Conservation (phyloP, 2,888 invertebrate species). For the Drosophila colorata region DNA sequence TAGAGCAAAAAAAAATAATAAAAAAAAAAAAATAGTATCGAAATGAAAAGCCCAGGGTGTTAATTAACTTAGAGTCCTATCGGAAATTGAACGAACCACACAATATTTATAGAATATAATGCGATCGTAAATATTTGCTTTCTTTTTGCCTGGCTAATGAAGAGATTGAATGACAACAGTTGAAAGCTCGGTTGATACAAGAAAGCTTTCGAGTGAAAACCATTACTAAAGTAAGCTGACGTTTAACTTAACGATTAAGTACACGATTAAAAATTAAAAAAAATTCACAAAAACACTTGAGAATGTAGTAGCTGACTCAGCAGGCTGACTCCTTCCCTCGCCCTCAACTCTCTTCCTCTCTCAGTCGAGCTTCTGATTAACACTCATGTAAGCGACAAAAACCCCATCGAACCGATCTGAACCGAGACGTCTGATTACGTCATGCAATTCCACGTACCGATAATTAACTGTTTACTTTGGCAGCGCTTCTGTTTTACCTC, state of each 20-base stretch:
- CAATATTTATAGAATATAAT: conserved; percentile 20
- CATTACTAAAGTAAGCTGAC: neutral
- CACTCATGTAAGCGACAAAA: conserved; percentile 30
- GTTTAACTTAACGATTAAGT: no score
- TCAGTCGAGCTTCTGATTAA: conserved; percentile 38
- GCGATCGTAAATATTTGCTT: conserved; percentile 32
- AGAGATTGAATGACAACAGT: no score
- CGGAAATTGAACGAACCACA: conserved; percentile 15
- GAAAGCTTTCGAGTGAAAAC: neutral
- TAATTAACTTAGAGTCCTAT: conserved; percentile 36
- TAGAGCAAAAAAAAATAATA: neutral
- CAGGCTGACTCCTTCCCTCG: neutral
- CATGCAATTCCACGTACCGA: conserved; percentile 20
- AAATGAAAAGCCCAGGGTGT: conserved; percentile 22
- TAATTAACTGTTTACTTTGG: conserved; percentile 32
- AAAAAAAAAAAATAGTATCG: neutral
- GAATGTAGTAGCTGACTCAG: conserved; percentile 24
- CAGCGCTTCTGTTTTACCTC: conserved; percentile 3
- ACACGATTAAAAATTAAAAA: neutral
- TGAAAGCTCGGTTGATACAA: no score
- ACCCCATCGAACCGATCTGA: conserved; percentile 22
- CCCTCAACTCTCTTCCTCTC: neutral
- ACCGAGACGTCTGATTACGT: conserved; percentile 33
- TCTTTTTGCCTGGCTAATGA: conserved; percentile 23
- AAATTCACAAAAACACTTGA: conserved; percentile 2